phyloP scores from a whole-genome alignment of 1,140 invertebrate species.

The Manduca sexta region DNA sequence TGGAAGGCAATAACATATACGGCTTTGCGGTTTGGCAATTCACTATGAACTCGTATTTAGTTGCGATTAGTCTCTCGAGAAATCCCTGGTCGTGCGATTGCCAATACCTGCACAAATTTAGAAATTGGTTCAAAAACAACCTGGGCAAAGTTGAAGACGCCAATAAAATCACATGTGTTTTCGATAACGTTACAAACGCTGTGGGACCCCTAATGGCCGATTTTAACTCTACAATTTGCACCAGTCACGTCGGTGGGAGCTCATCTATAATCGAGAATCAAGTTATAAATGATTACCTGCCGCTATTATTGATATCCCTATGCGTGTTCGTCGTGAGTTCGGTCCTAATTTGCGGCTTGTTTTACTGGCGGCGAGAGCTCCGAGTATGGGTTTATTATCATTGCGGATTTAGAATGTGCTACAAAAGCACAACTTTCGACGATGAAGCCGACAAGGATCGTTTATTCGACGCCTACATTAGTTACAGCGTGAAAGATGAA shows the following conservation, averaged over 20 bases:
- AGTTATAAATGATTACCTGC: conserved; percentile 86
- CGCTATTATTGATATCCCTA: conserved; percentile 82
- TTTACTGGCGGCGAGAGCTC: conserved; percentile 88
- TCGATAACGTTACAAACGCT: conserved; percentile 78
- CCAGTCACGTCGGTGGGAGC: conserved; percentile 77
- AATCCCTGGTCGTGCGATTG: conserved; percentile 95
- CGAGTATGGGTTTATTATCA: conserved; percentile 90
- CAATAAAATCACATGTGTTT: conserved; percentile 78
- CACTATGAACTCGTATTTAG: conserved; percentile 82
- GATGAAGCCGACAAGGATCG: conserved; percentile 86
- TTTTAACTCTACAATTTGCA: conserved; percentile 81
- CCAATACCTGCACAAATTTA: conserved; percentile 83
- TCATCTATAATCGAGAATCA: conserved; percentile 82
- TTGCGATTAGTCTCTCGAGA: conserved; percentile 84
- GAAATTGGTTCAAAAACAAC: conserved; percentile 84
- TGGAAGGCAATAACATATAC: conserved; percentile 89
- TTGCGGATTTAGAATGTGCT: conserved; percentile 88
- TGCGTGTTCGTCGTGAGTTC: conserved; percentile 82
- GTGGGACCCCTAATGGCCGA: conserved; percentile 76
- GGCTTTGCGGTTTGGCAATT: conserved; percentile 87
- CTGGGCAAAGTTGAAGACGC: conserved; percentile 83
- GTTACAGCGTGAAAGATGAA: conserved; percentile 93
- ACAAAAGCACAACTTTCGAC: conserved; percentile 84
- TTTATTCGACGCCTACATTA: conserved; percentile 92
- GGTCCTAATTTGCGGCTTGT: conserved; percentile 80